A percentile compares a stretch with the other conserved stretches of the same genome.
phyloP scores from a whole-genome alignment of 2,888 invertebrate species.

The Dynastes maya region DNA sequence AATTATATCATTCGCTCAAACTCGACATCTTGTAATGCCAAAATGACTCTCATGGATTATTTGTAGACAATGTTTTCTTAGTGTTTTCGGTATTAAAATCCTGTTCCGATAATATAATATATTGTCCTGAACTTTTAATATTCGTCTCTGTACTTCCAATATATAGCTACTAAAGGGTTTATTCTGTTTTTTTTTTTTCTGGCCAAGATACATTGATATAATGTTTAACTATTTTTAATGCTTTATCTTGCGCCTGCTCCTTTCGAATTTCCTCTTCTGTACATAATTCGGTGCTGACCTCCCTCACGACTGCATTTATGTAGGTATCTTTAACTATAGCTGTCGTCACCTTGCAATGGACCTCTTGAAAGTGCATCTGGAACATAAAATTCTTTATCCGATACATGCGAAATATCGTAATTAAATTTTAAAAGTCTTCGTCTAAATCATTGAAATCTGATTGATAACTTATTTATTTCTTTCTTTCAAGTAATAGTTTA shows the following conservation, averaged over 20 bases:
- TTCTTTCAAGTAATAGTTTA: constrained; percentile 39
- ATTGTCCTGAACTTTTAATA: not conserved
- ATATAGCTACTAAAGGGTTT: not conserved
- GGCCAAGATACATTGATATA: not conserved
- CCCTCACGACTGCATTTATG: constrained; percentile 1
- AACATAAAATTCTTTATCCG: constrained; percentile 45
- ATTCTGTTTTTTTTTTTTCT: not conserved
- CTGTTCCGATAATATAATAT: not conserved
- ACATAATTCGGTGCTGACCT: not conserved
- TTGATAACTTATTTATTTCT: constrained; percentile 36
- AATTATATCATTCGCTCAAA: too few relatives aligned
- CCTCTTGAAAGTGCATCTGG: constrained; percentile 19
- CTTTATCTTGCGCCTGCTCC: not conserved
- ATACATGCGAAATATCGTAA: constrained; percentile 39
- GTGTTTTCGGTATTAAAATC: constrained; percentile 4
- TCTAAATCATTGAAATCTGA: constrained; percentile 42
- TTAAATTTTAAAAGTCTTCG: constrained; percentile 38
- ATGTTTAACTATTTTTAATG: constrained; percentile 6
- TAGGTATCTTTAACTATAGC: not conserved
- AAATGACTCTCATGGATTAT: not conserved
- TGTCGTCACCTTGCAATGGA: too few relatives aligned
- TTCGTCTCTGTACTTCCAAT: not conserved
- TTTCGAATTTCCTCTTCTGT: not conserved
- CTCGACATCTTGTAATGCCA: too few relatives aligned
- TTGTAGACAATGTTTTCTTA: not conserved